These are phyloP conservation scores for Melipona beecheii DNA, from an alignment of 2,888 invertebrate species.

Conservation along the genomic window DNA sequence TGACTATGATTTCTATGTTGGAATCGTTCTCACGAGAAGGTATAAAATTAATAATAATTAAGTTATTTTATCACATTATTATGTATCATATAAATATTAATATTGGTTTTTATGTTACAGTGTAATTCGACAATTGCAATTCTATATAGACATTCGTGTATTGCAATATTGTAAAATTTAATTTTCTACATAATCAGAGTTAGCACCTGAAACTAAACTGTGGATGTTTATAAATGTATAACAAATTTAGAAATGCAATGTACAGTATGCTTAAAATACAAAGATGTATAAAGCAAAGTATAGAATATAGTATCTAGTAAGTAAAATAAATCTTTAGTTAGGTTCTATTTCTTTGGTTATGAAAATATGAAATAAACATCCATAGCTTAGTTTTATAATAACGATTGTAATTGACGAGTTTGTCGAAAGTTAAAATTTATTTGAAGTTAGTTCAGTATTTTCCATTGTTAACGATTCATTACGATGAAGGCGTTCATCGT, in stretches of 20 bases:
- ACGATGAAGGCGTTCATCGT: slow-evolving; percentile 5
- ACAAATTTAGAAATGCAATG: neutral
- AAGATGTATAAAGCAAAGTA: neutral
- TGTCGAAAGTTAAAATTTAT: slow-evolving; percentile 15
- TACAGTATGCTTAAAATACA: neutral
- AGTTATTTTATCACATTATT: neutral
- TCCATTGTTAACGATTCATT: slow-evolving; percentile 21
- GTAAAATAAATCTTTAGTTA: neutral
- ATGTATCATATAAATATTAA: neutral
- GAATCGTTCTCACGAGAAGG: neutral
- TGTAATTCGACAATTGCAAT: neutral
- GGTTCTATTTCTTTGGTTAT: neutral
- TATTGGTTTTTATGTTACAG: neutral
- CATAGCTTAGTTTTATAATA: neutral
- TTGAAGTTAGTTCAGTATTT: slow-evolving; percentile 3
- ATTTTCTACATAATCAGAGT: neutral
- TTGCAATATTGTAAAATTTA: neutral
- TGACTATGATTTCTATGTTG: neutral
- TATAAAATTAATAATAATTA: neutral
- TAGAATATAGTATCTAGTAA: neutral
- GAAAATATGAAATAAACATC: neutral
- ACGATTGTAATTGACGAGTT: neutral
- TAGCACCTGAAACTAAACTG: neutral
- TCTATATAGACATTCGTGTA: neutral
- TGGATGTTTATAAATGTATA: neutral